A percentile compares a stretch with the other conserved stretches of the same genome.
These are phyloP conservation scores for Tyrophagus putrescentiae DNA, from an alignment of 1,140 invertebrate genomes.

Conservation along the genomic window DNA sequence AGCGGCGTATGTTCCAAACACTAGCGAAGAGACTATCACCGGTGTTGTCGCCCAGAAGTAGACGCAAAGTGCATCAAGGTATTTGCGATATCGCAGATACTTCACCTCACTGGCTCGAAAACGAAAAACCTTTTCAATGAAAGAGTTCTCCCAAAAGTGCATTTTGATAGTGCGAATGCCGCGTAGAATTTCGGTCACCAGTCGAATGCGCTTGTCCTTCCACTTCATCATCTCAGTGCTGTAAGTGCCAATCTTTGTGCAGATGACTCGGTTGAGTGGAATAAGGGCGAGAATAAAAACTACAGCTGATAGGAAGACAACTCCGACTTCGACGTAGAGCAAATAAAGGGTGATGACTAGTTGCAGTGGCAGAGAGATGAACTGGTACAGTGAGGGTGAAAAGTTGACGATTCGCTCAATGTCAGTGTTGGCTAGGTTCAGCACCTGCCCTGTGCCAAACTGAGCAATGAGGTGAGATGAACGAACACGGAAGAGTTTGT, in stretches of 20 bases:
- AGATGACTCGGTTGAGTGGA: constrained; percentile 81
- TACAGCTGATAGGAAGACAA: constrained; percentile 77
- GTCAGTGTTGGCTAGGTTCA: constrained; percentile 95
- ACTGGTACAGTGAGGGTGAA: constrained; percentile 82
- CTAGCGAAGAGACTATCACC: constrained; percentile 77
- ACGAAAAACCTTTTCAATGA: constrained; percentile 43
- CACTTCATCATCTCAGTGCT: constrained; percentile 74
- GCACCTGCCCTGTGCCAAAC: constrained; percentile 67
- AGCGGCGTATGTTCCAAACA: constrained; percentile 73
- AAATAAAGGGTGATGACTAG: constrained; percentile 62
- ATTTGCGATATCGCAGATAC: constrained; percentile 50
- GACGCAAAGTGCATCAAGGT: constrained; percentile 94
- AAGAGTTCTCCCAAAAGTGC: constrained; percentile 82
- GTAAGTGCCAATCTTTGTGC: constrained; percentile 69
- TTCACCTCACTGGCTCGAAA: constrained; percentile 46
- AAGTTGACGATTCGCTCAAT: constrained; percentile 86
- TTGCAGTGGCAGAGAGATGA: constrained; percentile 91
- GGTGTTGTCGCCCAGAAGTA: constrained; percentile 99
- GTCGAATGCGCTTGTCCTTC: constrained; percentile 76
- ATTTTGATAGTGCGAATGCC: constrained; percentile 81
- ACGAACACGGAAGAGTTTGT: constrained; percentile 54
- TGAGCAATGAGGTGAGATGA: constrained; percentile 29
- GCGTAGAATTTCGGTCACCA: constrained; percentile 70
- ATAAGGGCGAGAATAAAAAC: constrained; percentile 71
- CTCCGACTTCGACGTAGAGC: constrained; percentile 68